These are phyloP conservation scores for Potamilus streckersoni DNA, from an alignment of 1,140 invertebrate species.

Conservation along the genomic window DNA sequence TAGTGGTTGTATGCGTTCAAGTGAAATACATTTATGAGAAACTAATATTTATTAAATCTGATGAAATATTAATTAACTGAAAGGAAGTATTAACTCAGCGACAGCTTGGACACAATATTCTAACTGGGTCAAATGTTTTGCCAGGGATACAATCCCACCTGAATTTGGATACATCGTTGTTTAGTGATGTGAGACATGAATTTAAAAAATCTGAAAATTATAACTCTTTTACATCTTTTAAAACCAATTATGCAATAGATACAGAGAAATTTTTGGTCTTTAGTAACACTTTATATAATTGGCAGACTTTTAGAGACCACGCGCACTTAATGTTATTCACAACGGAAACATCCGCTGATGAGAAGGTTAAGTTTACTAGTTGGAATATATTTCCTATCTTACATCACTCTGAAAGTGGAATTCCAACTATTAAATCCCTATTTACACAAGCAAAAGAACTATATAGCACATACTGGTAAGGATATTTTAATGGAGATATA, in stretches of 20 bases:
- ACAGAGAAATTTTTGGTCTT: slow-evolving; percentile 20
- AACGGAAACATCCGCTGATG: slow-evolving; percentile 5
- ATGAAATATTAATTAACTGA: no score
- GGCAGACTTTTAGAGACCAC: slow-evolving; percentile 17
- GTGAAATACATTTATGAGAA: no score
- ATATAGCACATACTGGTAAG: slow-evolving; percentile 29
- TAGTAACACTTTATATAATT: slow-evolving; percentile 31
- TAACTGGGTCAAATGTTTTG: no score
- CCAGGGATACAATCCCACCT: no score
- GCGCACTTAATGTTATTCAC: slow-evolving; percentile 30
- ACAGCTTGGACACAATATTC: no score
- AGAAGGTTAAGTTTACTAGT: slow-evolving; percentile 5
- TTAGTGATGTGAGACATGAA: no score
- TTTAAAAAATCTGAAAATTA: no score
- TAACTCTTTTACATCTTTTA: no score
- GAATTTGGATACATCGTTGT: no score
- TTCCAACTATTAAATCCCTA: slow-evolving; percentile 29
- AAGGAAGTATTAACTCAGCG: no score
- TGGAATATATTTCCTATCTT: slow-evolving; percentile 14
- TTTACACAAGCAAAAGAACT: slow-evolving; percentile 15
- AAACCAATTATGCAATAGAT: neutral
- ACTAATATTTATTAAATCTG: no score
- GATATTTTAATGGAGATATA: slow-evolving; percentile 33
- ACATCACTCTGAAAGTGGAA: neutral
- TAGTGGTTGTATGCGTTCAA: no score